phyloP scores from a whole-genome alignment of 2,797 vertebrate genomes.

The Onychomys torridus region DNA sequence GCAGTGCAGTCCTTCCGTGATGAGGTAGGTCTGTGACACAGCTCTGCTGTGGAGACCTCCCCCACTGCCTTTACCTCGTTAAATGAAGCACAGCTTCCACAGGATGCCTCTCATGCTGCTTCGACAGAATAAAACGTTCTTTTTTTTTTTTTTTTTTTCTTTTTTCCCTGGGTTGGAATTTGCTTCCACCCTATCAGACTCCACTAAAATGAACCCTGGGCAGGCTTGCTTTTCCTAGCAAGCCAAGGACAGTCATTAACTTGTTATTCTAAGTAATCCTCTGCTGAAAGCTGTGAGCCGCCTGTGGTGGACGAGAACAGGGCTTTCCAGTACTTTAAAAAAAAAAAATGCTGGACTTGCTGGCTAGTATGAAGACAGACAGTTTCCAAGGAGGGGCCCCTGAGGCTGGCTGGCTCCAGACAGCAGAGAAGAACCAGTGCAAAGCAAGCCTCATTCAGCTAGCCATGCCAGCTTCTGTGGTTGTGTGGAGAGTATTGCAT shows the following conservation, averaged over 20 bases:
- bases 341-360: not conserved
- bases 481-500: not conserved
- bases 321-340: not conserved
- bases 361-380: not conserved
- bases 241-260: constrained; percentile 72
- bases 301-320: constrained; percentile 32
- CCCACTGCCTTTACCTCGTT: not conserved
- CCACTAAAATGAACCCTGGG: constrained; percentile 53
- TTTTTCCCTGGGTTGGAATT: constrained; percentile 59
- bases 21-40: not conserved
- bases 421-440: not conserved
- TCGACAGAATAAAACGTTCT: not conserved
- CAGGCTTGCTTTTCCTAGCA: constrained; percentile 52
- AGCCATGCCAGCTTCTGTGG: fast-evolving
- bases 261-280: constrained; percentile 79
- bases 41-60: not conserved
- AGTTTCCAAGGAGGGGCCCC: not conserved
- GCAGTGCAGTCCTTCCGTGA: not conserved
- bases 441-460: not conserved
- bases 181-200: constrained; percentile 35
- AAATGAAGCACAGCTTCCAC: not conserved
- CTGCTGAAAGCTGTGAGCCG: constrained; percentile 76
- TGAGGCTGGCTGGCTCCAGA: not conserved
- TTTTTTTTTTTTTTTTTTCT: not conserved
- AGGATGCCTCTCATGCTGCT: not conserved